Conservation (phyloP, 2,113 vertebrate genomes). For the Monopterus albus region DNA sequence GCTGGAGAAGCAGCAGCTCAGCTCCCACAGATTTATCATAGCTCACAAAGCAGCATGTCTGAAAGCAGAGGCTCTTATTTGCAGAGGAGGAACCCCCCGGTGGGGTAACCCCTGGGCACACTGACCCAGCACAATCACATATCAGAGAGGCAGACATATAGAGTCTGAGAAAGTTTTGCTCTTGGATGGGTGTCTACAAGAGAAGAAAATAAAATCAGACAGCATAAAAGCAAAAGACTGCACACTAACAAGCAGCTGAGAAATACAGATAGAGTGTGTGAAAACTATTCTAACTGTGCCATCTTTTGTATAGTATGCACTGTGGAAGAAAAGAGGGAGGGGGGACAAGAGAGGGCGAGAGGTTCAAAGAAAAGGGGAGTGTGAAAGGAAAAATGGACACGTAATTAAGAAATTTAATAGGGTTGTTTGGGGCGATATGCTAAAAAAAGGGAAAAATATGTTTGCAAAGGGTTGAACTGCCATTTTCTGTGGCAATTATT, state of each 20-base stretch:
- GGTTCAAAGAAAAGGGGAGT: conserved; percentile 22
- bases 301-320: conserved; percentile 14
- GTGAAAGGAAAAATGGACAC: conserved; percentile 26
- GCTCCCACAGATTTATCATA: conserved; percentile 82
- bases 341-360: conserved; percentile 1
- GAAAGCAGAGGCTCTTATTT: conserved; percentile 73
- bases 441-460: conserved; percentile 41
- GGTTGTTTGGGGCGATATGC: conserved; percentile 14
- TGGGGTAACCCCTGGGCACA: conserved; percentile 62
- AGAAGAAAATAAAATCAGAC: conserved; percentile 40
- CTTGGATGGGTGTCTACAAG: conserved; percentile 35
- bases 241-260: conserved; percentile 28
- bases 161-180: conserved; percentile 42
- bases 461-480: conserved; percentile 47
- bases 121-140: conserved; percentile 71
- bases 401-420: conserved; percentile 55
- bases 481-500: conserved; percentile 69
- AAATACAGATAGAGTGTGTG: conserved; percentile 32
- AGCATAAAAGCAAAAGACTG: conserved; percentile 12
- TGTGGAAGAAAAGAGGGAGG: conserved; percentile 14
- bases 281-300: conserved; percentile 28
- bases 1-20: conserved; percentile 71
- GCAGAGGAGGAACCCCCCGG: conserved; percentile 57
- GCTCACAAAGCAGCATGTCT: conserved; percentile 76
- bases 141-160: conserved; percentile 64